Evolutionary conservation across 2,888 invertebrate genomes (phyloP).

Genomic region (Atethmia centrago): DNA sequence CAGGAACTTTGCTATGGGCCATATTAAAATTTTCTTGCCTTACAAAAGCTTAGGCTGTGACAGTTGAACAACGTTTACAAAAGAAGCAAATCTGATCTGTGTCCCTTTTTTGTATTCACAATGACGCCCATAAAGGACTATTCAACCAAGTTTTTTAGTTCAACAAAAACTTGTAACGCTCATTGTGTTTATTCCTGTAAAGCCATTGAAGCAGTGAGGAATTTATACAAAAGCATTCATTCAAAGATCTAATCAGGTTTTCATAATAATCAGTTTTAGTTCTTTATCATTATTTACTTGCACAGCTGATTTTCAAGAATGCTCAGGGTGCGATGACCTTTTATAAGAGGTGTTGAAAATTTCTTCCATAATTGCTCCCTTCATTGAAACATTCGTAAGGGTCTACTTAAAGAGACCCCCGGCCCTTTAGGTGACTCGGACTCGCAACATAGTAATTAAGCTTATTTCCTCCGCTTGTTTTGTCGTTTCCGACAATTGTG

Average conservation of each 20-base stretch:
- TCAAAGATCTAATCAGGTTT: constrained; percentile 49
- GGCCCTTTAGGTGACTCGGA: constrained; percentile 81
- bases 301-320: constrained; percentile 41
- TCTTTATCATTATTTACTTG: constrained; percentile 41
- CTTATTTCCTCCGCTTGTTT: constrained; percentile 86
- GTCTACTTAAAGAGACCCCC: constrained; percentile 81
- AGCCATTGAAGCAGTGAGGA: constrained; percentile 52
- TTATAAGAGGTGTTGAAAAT: constrained; percentile 80
- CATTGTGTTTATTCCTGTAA: constrained; percentile 49
- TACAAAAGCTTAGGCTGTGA: constrained; percentile 70
- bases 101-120: constrained; percentile 64
- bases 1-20: constrained; percentile 27
- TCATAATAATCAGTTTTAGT: constrained; percentile 14
- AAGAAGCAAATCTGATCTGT: constrained; percentile 71
- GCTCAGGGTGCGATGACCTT: constrained; percentile 71
- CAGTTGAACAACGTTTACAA: constrained; percentile 69
- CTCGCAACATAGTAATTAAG: constrained; percentile 88
- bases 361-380: constrained; percentile 85
- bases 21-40: constrained; percentile 61
- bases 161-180: constrained; percentile 48
- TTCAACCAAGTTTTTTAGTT: constrained; percentile 62
- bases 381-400: constrained; percentile 85
- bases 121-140: constrained; percentile 65
- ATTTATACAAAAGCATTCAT: constrained; percentile 37
- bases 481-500: constrained; percentile 81